Evolutionary conservation across 2,113 vertebrate species (phyloP).

Genomic region (Microtus ochrogaster): DNA sequence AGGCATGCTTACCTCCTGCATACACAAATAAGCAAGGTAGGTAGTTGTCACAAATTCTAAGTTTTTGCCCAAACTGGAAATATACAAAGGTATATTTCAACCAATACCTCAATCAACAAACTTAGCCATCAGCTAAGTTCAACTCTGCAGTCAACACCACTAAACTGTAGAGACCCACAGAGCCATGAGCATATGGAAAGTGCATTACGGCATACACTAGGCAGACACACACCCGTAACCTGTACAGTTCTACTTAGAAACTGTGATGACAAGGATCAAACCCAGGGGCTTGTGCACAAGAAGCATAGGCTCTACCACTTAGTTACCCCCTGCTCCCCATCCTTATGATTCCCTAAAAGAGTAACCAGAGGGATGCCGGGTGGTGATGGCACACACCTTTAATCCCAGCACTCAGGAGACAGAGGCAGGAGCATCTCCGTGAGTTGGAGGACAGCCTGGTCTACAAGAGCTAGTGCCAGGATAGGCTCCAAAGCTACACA

Average conservation of each 20-base stretch:
- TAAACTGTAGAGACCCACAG: neutral
- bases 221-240: neutral
- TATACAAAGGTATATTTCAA: neutral
- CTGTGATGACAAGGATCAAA: neutral
- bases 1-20: too few species aligned
- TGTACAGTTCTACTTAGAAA: neutral
- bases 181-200: too few species aligned
- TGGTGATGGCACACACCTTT: too few species aligned
- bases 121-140: neutral
- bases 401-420: too few species aligned
- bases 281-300: neutral
- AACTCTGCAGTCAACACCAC: neutral
- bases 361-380: neutral
- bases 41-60: neutral
- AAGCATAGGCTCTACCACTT: neutral
- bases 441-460: too few species aligned
- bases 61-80: neutral
- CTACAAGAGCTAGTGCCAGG: too few species aligned
- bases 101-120: neutral
- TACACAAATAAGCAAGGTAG: neutral
- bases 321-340: neutral
- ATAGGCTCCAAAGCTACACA: too few species aligned
- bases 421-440: too few species aligned
- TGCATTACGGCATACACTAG: accelerated
- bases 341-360: neutral